These are phyloP conservation scores for Bryconaethiops microstoma DNA, from an alignment of 2,797 vertebrate genomes.

Conservation along the genomic window DNA sequence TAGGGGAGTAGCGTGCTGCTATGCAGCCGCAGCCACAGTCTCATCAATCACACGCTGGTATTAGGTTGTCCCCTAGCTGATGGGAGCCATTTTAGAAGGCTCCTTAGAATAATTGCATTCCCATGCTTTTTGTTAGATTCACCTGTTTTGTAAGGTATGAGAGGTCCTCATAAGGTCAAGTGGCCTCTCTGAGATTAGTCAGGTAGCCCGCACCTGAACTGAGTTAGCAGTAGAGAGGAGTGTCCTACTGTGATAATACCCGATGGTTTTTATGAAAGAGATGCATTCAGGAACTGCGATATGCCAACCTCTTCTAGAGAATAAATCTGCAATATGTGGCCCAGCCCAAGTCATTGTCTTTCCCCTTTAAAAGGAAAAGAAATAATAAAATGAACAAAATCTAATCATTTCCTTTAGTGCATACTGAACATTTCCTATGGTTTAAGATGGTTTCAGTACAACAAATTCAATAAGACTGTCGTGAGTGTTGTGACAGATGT, in stretches of 20 bases:
- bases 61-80: slow-evolving; percentile 72
- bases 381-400: not conserved
- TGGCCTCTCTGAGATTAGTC: slow-evolving; percentile 62
- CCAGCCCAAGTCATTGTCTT: not conserved
- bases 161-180: slow-evolving; percentile 70
- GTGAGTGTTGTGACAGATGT: too few relatives aligned
- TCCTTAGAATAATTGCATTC: slow-evolving; percentile 78
- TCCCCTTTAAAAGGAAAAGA: slow-evolving; percentile 19
- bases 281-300: slow-evolving; percentile 29
- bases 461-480: too few relatives aligned
- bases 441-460: too few relatives aligned
- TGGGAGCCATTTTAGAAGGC: slow-evolving; percentile 66
- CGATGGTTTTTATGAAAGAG: slow-evolving; percentile 35
- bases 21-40: slow-evolving; percentile 49
- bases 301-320: slow-evolving; percentile 10
- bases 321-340: slow-evolving; percentile 14
- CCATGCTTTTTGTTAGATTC: slow-evolving; percentile 68
- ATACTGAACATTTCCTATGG: too few relatives aligned
- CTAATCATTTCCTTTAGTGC: too few relatives aligned
- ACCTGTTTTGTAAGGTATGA: slow-evolving; percentile 69
- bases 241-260: slow-evolving; percentile 34
- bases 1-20: slow-evolving; percentile 44
- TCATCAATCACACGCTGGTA: slow-evolving; percentile 72
- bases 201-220: slow-evolving; percentile 41
- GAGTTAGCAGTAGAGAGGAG: slow-evolving; percentile 30